Evolutionary conservation across 2,113 vertebrate genomes (phyloP), one percentile per base, ranked within the genome.

Genomic region (Sinosuthora webbiana): DNA sequence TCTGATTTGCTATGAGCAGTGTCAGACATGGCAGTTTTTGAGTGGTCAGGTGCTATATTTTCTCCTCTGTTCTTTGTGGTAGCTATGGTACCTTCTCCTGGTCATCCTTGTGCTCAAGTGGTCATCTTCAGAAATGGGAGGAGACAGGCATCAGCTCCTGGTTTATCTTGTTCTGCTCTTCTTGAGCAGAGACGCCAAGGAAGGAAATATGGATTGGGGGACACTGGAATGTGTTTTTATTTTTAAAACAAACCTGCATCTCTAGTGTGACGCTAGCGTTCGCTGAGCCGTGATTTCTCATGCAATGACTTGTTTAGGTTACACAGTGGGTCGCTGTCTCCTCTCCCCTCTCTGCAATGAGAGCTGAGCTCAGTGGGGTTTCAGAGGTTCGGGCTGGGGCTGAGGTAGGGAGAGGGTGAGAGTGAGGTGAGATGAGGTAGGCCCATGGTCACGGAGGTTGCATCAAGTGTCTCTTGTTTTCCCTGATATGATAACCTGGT

Each of bases 401-500:
- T 0, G 2, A 89, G 74, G 53, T 1, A 3, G 53, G 76, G 71
- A 76, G 81, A 77, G 64, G 64, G 52, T 1, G 9, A 63, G 14
- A 55, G 47, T 53, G 28, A 55, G 53, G 30, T 55, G 28, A 49
- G 28, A 28, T 31, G 53, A 56, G 33, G 56, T 23, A 77, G 70
- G 82, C 90, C 85, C 76, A 42, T 4, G 7, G 86, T 94, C 87
- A 45, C 2, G 6, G 81, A 67, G 13, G 63, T 92, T 95, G 95
- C 83, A 7, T 68, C 76, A 41, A 96, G 62, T 63, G 95, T 97
- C 56, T 52, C 93, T 89, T 83, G 92, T 97, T 96, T 96, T 91
- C 96, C 96, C 97, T 90, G 94, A 87, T 96, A 97, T 79, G 95
- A 95, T 97, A 97, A 97, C 87, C 95, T 93, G 97, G 85, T 95